phyloP scores from a whole-genome alignment of 2,888 invertebrate species.

The Willowsia nigromaculata region DNA sequence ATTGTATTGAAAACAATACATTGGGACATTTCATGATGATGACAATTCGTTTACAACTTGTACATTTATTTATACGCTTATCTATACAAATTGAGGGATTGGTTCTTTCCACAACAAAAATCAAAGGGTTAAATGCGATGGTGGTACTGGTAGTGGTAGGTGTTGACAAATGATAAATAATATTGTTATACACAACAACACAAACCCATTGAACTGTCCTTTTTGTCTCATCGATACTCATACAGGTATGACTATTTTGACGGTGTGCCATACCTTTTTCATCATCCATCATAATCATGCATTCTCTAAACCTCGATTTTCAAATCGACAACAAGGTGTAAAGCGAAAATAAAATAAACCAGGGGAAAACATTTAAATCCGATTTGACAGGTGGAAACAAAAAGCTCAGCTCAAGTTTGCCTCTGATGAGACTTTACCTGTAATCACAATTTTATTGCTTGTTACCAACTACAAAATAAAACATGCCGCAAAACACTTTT shows the following conservation, averaged over 20 bases:
- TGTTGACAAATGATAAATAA: conserved; percentile 52
- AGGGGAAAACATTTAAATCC: background rate
- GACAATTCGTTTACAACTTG: conserved; percentile 52
- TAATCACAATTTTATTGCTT: too few species aligned
- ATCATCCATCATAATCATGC: conserved; percentile 17
- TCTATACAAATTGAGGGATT: conserved; percentile 4
- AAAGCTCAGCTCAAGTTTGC: background rate
- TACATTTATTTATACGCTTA: background rate
- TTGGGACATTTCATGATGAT: conserved; percentile 17
- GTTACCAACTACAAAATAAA: background rate
- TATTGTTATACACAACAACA: background rate
- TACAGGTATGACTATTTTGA: conserved; percentile 40
- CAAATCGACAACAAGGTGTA: background rate
- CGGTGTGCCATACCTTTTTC: conserved; percentile 28
- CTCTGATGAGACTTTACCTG: too few species aligned
- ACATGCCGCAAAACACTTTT: background rate
- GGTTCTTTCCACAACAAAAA: background rate
- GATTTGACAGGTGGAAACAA: conserved; percentile 33
- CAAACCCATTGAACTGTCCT: background rate
- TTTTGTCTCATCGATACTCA: background rate
- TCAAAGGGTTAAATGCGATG: conserved; percentile 10
- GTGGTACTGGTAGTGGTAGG: conserved; percentile 7
- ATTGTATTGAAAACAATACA: conserved; percentile 54
- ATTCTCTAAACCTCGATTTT: too few species aligned
- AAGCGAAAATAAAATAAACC: background rate